These are phyloP conservation scores for Nixonia krombeini DNA, from an alignment of 1,140 invertebrate species.

Conservation along the genomic window DNA sequence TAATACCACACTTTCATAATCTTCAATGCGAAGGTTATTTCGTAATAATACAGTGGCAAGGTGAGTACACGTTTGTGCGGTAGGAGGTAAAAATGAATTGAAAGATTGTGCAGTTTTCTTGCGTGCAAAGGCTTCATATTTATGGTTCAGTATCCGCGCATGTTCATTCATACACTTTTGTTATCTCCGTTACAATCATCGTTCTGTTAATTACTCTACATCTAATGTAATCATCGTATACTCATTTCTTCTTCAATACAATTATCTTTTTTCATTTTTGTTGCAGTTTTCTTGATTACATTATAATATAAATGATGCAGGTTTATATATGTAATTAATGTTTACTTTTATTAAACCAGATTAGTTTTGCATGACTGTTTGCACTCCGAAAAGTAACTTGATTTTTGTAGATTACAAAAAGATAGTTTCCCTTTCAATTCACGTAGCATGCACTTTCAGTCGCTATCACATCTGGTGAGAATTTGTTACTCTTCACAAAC, in stretches of 20 bases:
- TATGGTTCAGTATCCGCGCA: slow-evolving; percentile 11
- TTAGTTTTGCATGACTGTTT: too few relatives aligned
- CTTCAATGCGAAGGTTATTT: slow-evolving; percentile 12
- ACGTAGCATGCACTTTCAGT: slow-evolving; percentile 44
- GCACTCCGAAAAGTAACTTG: too few relatives aligned
- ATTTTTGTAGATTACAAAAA: too few relatives aligned
- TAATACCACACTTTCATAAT: slow-evolving; percentile 29
- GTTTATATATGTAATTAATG: too few relatives aligned
- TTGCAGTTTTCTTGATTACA: too few relatives aligned
- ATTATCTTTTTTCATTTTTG: too few relatives aligned
- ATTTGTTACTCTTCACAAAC: slow-evolving; percentile 29
- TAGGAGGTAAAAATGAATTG: slow-evolving; percentile 51
- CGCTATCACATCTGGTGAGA: slow-evolving; percentile 17
- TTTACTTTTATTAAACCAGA: too few relatives aligned
- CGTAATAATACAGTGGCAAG: slow-evolving; percentile 37
- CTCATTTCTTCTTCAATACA: too few relatives aligned
- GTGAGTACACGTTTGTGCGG: slow-evolving; percentile 37
- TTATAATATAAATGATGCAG: too few relatives aligned
- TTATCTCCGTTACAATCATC: slow-evolving; percentile 19
- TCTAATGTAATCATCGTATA: too few relatives aligned
- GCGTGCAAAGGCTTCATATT: neutral
- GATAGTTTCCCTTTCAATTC: slow-evolving; percentile 19
- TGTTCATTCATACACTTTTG: slow-evolving; percentile 42
- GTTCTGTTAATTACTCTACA: too few relatives aligned
- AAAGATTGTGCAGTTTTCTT: slow-evolving; percentile 22